A percentile compares a stretch with the other conserved stretches of the same genome.
These are phyloP conservation scores for Gymnodraco acuticeps DNA, from an alignment of 2,797 vertebrate species.

Conservation along the genomic window DNA sequence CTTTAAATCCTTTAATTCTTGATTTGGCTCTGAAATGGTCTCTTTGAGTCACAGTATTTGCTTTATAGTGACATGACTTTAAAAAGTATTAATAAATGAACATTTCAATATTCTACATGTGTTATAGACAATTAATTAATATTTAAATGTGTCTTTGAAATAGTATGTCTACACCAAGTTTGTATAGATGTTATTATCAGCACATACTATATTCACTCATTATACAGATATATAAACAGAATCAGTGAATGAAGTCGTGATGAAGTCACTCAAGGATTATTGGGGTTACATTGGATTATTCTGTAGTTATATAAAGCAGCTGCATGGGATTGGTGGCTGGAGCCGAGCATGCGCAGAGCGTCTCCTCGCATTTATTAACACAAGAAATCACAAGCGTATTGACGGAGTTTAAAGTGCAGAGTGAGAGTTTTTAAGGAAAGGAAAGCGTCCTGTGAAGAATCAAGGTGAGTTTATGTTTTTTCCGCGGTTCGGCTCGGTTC, in stretches of 20 bases:
- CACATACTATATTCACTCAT: no score
- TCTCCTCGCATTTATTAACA: constrained; percentile 1
- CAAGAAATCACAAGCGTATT: constrained; percentile 24
- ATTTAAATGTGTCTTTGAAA: no score
- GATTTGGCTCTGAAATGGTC: no score
- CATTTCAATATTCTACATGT: no score
- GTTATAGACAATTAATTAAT: no score
- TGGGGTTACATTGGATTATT: constrained; percentile 34
- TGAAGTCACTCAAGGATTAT: not conserved
- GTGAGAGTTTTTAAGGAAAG: constrained; percentile 7
- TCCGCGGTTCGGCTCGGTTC: not conserved
- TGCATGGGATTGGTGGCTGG: constrained; percentile 37
- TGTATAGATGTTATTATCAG: no score
- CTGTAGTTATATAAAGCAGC: constrained; percentile 41
- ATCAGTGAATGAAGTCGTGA: not conserved
- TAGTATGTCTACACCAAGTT: no score
- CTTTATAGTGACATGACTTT: no score
- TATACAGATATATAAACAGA: no score
- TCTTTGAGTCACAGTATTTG: no score
- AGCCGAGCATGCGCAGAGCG: constrained; percentile 56
- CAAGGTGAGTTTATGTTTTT: constrained; percentile 37
- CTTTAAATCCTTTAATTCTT: no score
- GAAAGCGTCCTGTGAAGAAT: not conserved
- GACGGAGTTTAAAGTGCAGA: constrained; percentile 18
- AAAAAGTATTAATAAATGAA: no score